Percentiles rank a stretch among this genome's conserved stretches.
Evolutionary conservation across 2,797 vertebrate species (phyloP).

Genomic region (Morelia viridis): DNA sequence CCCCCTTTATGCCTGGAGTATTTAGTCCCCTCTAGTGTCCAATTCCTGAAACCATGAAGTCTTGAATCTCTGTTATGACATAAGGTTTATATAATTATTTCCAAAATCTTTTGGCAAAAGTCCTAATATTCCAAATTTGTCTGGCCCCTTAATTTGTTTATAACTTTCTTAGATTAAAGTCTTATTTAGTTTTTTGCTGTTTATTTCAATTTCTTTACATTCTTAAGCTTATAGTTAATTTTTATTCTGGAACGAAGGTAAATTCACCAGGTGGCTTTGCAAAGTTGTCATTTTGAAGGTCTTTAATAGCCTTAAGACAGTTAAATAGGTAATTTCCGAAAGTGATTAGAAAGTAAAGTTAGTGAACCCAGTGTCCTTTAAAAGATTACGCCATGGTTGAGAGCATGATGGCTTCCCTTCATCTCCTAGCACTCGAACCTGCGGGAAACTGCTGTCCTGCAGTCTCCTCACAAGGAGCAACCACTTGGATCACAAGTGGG

Average conservation of each 20-base stretch:
- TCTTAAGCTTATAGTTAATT: background rate
- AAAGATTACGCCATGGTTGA: background rate
- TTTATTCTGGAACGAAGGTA: background rate
- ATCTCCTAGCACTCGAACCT: background rate
- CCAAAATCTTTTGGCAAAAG: background rate
- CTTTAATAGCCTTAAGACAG: background rate
- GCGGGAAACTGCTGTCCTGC: background rate
- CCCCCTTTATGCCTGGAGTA: background rate
- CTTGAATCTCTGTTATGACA: background rate
- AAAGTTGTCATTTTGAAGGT: background rate
- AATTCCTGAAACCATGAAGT: background rate
- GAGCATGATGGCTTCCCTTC: background rate
- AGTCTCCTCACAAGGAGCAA: background rate
- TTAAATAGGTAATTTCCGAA: background rate
- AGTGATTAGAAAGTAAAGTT: background rate
- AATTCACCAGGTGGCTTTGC: background rate
- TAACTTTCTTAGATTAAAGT: background rate
- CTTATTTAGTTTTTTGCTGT: background rate
- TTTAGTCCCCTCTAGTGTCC: background rate
- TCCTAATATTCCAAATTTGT: background rate
- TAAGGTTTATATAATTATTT: background rate
- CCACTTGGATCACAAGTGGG: background rate
- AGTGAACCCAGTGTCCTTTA: background rate
- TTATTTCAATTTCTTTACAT: background rate
- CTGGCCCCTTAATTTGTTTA: background rate